Conservation (phyloP, 2,888 invertebrate genomes). For the Eupithecia abbreviata region DNA sequence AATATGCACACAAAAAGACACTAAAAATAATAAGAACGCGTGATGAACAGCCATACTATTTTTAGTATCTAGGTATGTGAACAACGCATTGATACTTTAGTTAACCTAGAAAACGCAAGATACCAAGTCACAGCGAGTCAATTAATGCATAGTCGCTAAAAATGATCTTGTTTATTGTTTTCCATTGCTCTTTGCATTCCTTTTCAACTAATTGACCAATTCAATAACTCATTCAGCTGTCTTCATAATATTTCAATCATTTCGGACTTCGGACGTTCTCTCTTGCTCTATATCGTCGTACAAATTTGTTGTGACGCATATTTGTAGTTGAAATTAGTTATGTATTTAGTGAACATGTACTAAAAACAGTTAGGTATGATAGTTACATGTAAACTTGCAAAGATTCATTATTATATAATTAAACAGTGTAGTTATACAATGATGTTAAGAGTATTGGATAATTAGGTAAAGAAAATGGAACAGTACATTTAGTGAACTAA, state of each 20-base stretch:
- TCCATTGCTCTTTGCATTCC: slow-evolving; percentile 1
- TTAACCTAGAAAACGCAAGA: background rate
- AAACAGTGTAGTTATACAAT: background rate
- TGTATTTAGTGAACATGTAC: background rate
- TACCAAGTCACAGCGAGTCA: background rate
- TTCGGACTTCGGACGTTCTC: background rate
- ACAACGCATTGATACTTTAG: background rate
- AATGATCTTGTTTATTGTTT: background rate
- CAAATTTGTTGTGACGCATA: background rate
- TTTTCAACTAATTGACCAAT: background rate
- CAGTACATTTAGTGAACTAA: background rate
- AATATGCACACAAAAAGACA: background rate
- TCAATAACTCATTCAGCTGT: background rate
- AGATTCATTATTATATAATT: background rate
- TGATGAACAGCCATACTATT: background rate
- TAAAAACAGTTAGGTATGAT: background rate
- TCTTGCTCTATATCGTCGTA: background rate
- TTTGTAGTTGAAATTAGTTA: slow-evolving; percentile 5
- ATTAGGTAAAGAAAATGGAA: background rate
- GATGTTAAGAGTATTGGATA: background rate
- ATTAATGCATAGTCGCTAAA: background rate
- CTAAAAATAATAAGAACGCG: background rate
- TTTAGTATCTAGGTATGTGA: too few species aligned
- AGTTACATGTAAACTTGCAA: background rate
- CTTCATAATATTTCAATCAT: background rate